Evolutionary conservation across 2,113 vertebrate genomes (phyloP).

Genomic region (Muntiacus muntjak): DNA sequence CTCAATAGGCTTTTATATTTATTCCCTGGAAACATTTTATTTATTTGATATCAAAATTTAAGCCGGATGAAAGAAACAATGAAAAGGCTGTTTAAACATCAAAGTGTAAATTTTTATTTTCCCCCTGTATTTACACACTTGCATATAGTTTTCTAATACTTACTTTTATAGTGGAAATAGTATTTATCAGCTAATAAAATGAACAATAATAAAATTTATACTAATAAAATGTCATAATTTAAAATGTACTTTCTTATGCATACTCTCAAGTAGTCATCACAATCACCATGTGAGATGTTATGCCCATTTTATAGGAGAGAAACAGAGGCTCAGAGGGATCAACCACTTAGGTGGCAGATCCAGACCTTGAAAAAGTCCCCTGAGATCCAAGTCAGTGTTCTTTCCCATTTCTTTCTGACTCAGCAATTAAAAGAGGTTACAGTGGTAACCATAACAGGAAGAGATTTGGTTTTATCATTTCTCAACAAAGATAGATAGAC

Average conservation of each 20-base stretch:
- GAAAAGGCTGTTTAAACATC: not conserved
- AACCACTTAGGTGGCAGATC: not conserved
- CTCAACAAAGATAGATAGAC: not conserved
- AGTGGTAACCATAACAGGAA: not conserved
- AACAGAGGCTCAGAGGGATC: not conserved
- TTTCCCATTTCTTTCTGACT: not conserved
- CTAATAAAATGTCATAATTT: not conserved
- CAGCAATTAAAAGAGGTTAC: not conserved
- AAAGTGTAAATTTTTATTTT: not conserved
- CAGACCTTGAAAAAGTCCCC: not conserved
- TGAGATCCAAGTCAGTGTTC: not conserved
- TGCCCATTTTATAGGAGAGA: not conserved
- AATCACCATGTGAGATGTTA: not conserved
- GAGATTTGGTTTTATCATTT: not conserved
- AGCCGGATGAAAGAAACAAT: not conserved
- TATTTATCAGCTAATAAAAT: not conserved
- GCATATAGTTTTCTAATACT: not conserved
- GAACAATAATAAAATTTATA: not conserved
- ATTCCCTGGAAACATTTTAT: not conserved
- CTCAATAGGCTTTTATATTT: not conserved
- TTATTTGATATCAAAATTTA: not conserved
- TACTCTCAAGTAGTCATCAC: not conserved
- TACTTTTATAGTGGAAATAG: not conserved
- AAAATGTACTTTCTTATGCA: not conserved
- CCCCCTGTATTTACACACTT: not conserved